Conservation (phyloP, 2,888 invertebrate genomes). For the Leuctra nigra region DNA sequence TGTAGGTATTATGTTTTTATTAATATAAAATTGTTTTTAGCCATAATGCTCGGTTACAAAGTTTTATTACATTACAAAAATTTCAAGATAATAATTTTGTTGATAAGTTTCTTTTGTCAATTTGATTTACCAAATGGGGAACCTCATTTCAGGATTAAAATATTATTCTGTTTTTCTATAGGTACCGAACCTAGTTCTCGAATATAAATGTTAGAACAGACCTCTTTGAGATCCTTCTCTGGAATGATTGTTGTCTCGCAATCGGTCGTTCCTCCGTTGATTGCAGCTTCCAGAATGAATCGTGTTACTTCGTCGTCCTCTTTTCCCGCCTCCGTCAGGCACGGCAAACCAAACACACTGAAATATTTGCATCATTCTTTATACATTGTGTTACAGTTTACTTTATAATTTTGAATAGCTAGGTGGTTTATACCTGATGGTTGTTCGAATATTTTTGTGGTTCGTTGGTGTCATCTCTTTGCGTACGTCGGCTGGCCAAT, state of each 20-base stretch:
- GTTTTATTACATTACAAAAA: no score
- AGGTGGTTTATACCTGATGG: conserved; percentile 29
- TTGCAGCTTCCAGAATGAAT: conserved; percentile 14
- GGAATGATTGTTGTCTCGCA: conserved; percentile 14
- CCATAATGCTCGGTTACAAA: no score
- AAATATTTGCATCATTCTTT: background rate
- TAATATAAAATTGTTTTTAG: no score
- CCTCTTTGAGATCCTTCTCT: conserved; percentile 19
- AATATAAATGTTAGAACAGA: background rate
- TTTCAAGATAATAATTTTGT: no score
- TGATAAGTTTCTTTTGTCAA: no score
- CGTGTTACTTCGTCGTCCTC: conserved; percentile 11
- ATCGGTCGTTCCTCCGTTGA: background rate
- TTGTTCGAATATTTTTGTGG: conserved; percentile 28
- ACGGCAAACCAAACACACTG: conserved; percentile 35
- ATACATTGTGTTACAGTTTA: conserved; percentile 1
- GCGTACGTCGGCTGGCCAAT: conserved; percentile 33
- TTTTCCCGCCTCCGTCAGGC: conserved; percentile 29
- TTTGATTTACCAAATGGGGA: no score
- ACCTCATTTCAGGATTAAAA: no score
- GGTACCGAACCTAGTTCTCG: no score
- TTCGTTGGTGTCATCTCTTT: conserved; percentile 14
- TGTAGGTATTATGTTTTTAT: no score
- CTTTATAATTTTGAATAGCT: background rate
- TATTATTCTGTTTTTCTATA: no score